Conservation (phyloP, 2,113 vertebrate genomes). For the Melanotaenia duboulayi region DNA sequence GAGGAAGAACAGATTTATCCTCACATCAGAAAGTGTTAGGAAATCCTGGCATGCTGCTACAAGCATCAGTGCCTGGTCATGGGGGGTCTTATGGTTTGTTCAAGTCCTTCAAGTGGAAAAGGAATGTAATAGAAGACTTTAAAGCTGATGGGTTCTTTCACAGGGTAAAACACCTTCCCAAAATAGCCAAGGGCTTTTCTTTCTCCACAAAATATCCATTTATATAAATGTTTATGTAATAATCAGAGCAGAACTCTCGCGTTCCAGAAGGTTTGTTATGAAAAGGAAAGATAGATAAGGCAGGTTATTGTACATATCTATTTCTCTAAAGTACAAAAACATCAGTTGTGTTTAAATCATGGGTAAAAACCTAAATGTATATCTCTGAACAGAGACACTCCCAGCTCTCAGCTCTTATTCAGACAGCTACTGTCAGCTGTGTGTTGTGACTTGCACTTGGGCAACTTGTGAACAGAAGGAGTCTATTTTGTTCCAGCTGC, state of each 20-base stretch:
- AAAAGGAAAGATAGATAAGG: slow-evolving; percentile 12
- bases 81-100: slow-evolving; percentile 64
- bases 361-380: slow-evolving; percentile 39
- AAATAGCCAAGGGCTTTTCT: slow-evolving; percentile 57
- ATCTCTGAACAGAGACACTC: slow-evolving; percentile 65
- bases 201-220: slow-evolving; percentile 39
- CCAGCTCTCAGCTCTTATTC: slow-evolving; percentile 74
- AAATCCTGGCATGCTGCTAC: slow-evolving; percentile 74
- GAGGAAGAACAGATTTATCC: slow-evolving; percentile 30
- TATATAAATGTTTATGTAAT: slow-evolving; percentile 73
- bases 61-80: slow-evolving; percentile 68
- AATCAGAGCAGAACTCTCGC: slow-evolving; percentile 37
- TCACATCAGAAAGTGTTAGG: slow-evolving; percentile 42
- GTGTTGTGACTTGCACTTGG: slow-evolving; percentile 82
- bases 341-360: slow-evolving; percentile 27
- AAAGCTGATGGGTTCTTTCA: slow-evolving; percentile 60
- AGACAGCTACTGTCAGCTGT: slow-evolving; percentile 75
- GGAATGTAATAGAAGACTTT: slow-evolving; percentile 67
- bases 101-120: slow-evolving; percentile 62
- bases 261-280: slow-evolving; percentile 40
- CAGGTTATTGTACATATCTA: neutral
- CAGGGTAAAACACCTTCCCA: slow-evolving; percentile 44
- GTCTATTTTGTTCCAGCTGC: slow-evolving; percentile 81
- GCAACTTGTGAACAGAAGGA: slow-evolving; percentile 79
- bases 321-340: slow-evolving; percentile 11